Conservation (phyloP, 2,888 invertebrate species). For the Mythimna lalbum region DNA sequence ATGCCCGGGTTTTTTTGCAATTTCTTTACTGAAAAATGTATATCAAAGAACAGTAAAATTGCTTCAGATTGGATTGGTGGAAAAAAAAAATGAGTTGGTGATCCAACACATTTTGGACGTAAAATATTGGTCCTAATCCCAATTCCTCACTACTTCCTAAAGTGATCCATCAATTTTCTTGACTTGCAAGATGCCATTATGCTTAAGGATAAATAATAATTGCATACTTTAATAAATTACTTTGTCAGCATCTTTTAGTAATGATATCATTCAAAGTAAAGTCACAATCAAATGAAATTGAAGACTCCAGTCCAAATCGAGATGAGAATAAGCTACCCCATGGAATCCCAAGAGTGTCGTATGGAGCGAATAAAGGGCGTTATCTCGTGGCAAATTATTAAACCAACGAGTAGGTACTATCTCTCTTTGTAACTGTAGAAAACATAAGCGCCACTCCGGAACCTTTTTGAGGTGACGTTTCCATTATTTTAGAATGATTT, state of each 20-base stretch:
- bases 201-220: not conserved
- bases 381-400: slow-evolving; percentile 19
- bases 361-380: not conserved
- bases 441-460: not conserved
- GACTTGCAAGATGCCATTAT: not conserved
- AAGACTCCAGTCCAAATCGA: slow-evolving; percentile 10
- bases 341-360: slow-evolving; percentile 28
- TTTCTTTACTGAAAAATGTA: no score
- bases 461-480: slow-evolving; percentile 20
- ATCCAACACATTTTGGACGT: not conserved
- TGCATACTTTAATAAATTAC: not conserved
- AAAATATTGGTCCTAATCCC: not conserved
- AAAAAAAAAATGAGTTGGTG: no score
- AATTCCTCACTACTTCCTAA: not conserved
- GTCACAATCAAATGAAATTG: slow-evolving; percentile 24
- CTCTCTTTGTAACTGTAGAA: not conserved
- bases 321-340: slow-evolving; percentile 23
- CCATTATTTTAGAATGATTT: slow-evolving; percentile 45
- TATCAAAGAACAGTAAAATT: no score
- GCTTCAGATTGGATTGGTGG: not conserved
- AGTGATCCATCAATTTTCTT: not conserved
- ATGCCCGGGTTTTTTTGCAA: no score
- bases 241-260: not conserved
- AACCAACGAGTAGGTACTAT: not conserved
- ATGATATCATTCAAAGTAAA: slow-evolving; percentile 16